Evolutionary conservation across 2,888 invertebrate species (phyloP), one percentile per base, ranked within the genome.

Genomic region (Spicauda simplicius): DNA sequence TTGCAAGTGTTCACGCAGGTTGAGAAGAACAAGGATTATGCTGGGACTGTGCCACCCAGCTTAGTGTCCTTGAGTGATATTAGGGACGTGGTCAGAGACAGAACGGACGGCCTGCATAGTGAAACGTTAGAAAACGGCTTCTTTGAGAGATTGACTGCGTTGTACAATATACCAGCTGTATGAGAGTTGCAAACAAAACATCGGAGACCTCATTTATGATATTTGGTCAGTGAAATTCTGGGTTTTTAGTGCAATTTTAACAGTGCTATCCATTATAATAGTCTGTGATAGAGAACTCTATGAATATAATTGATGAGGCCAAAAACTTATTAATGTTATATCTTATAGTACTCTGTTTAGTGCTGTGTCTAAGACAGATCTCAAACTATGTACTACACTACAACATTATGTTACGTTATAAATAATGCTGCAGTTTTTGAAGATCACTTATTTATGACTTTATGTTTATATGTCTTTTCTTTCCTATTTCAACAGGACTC

Each of bases 121-220:
- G 91, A 90, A 16, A 72, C 73, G 2, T 83, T 83, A 0, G 91
- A 91, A 60, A 87, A 80, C 25, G 86, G 78, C 0, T 90, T 92
- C 70, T 74, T 92, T 0, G 92, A 91, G 57, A 75, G 84, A 56
- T 72, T 92, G 37, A 88, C 88, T 0, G 90, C 90, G 0, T 74
- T 91, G 20, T 93, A 91, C 64, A 90, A 89, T 72, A 87, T 92
- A 76, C 80, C 90, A 7, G 83, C 88, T 10, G 85, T 86, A 71
- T 85, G 78, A 83, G 71, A 65, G 58, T 53, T 53, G 6, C 19
- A 14, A 48, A 11, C n/a, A 48, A 48, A 0, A 11, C 25, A 50
- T 18, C 30, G 12, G n/a, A 19, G 2, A 6, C 45, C 20, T n/a
- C 16, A 2, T 16, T 16, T 48, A 16, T 48, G 7, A 16, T 14